Conservation (phyloP, 2,113 vertebrate species). For the Tyto alba region DNA sequence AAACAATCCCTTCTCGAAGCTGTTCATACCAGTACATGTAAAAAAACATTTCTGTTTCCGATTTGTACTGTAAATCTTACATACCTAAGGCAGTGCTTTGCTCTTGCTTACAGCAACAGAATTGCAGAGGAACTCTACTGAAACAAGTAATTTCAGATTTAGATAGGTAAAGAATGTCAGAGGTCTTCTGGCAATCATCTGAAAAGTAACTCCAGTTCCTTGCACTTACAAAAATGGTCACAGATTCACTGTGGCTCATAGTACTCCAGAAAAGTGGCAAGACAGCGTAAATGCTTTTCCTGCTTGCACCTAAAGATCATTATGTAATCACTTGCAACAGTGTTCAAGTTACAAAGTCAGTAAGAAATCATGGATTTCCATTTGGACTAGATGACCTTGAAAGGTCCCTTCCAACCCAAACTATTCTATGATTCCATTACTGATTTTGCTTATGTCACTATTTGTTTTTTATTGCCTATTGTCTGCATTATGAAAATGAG, state of each 20-base stretch:
- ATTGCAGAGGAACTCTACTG: not conserved
- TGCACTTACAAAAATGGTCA: not conserved
- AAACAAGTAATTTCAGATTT: not conserved
- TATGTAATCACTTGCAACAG: not conserved
- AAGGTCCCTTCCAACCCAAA: not conserved
- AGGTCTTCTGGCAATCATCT: not conserved
- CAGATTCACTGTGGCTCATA: not conserved
- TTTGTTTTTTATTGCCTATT: not conserved
- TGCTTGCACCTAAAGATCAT: not conserved
- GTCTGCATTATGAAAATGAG: conserved; percentile 42
- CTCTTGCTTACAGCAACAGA: not conserved
- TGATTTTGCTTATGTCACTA: too few species aligned
- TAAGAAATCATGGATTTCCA: not conserved
- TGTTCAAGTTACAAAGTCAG: not conserved
- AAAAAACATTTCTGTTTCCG: not conserved
- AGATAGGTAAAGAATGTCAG: not conserved
- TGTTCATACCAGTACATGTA: not conserved
- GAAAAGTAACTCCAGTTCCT: not conserved
- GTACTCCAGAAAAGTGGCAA: not conserved
- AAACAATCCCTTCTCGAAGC: not conserved
- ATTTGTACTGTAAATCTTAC: not conserved
- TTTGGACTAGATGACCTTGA: not conserved
- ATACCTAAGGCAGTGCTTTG: not conserved
- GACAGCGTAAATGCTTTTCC: not conserved
- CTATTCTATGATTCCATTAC: too few species aligned